Base-by-base conservation (phyloP, 2,797 vertebrate species). In the Ctenosaura bakeri region DNA sequence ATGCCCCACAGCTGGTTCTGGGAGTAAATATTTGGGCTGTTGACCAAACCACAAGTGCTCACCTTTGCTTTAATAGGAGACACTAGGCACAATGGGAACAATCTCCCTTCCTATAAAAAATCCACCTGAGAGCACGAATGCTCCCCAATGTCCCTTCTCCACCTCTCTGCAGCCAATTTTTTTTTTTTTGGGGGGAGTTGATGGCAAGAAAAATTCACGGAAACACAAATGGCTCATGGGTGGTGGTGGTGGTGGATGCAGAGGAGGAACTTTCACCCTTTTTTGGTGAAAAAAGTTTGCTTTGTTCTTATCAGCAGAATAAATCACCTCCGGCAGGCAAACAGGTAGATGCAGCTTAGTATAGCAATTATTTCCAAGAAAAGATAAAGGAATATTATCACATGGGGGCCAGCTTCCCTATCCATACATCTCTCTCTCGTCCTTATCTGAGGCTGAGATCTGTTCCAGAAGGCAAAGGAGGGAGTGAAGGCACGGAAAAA, bases 361-460 rank as follows among this genome's bases (percentile, higher is more conserved):
- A 94, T 94, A 94, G 96, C 97, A 97, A 97, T 97, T 97, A 97
- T 96, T 97, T 96, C 94, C 90, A 89, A 91, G 93, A 91, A 94
- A 95, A 97, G 97, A 97, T 97, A 97, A 97, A 96, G 93, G 86
- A 24, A 87, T 92, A 95, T 96, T 96, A 97, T 96, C 97, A 95
- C 95, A 92, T 91, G 94, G 94, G 93, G 95, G 95, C 96, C 96
- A 94, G 93, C 93, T 87, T 93, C 87, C 80, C 89, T 95, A 95
- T 95, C 96, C 94, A 95, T 93, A 95, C 95, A 97, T 94, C 93
- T 96, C 95, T 96, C 95, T 95, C 95, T 93, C 85, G 2, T 93
- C 42, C 73, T 97, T 97, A 99, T 99, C 98, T 82, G 93, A 95
- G 94, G 92, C 95, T 95, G 92, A 97, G 96, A 98, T 98, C 98